Percentiles rank a stretch among this genome's conserved stretches.
phyloP scores from a whole-genome alignment of 2,797 vertebrate genomes.

The Euthynnus affinis region DNA sequence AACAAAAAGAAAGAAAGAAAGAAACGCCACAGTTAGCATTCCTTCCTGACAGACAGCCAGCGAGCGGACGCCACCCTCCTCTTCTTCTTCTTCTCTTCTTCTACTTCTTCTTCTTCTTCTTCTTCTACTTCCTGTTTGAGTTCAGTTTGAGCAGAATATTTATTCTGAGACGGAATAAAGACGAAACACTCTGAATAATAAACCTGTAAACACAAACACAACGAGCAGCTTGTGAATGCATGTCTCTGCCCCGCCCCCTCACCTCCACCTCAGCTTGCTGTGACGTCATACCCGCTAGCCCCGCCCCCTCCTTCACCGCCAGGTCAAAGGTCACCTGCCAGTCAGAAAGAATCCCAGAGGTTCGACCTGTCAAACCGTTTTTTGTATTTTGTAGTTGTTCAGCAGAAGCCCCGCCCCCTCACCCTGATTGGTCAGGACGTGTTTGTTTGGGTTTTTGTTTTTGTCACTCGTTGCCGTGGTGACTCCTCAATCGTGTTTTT shows the following conservation, averaged over 20 bases:
- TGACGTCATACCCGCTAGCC: conserved; percentile 60
- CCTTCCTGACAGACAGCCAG: conserved; percentile 83
- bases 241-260: conserved; percentile 76
- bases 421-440: conserved; percentile 22
- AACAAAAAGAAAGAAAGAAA: conserved; percentile 64
- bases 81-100: conserved; percentile 46
- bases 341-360: conserved; percentile 15
- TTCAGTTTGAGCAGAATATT: conserved; percentile 76
- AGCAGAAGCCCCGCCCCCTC: conserved; percentile 33
- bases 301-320: conserved; percentile 9
- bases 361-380: conserved; percentile 22
- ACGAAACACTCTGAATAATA: conserved; percentile 63
- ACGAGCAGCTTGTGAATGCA: conserved; percentile 92
- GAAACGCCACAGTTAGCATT: conserved; percentile 85
- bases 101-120: conserved; percentile 46
- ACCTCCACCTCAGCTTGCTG: conserved; percentile 44
- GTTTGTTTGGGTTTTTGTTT: background rate
- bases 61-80: conserved; percentile 74
- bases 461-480: conserved; percentile 29
- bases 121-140: conserved; percentile 72
- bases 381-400: conserved; percentile 28
- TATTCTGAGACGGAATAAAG: conserved; percentile 80
- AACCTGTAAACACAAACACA: conserved; percentile 85
- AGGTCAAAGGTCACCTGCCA: conserved; percentile 20
- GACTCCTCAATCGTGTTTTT: conserved; percentile 28